A percentile compares a stretch with the other conserved stretches of the same genome.
Evolutionary conservation across 1,140 invertebrate species (phyloP).

Genomic region (Octopus bimaculoides): DNA sequence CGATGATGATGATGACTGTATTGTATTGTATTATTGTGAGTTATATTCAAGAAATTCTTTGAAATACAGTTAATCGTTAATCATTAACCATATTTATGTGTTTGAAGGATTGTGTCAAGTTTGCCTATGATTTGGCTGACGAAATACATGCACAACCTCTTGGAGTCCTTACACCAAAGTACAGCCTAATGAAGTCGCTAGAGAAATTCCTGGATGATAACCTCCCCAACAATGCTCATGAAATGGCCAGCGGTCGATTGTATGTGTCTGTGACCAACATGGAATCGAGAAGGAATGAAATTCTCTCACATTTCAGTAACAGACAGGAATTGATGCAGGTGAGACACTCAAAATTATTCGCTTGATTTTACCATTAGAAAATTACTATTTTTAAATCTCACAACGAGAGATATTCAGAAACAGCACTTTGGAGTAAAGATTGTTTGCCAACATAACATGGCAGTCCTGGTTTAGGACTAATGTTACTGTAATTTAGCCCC

Average conservation of each 20-base stretch:
- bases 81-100: no score
- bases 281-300: slow-evolving; percentile 37
- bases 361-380: no score
- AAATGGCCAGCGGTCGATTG: slow-evolving; percentile 32
- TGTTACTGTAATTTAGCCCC: no score
- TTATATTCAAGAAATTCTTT: no score
- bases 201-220: slow-evolving; percentile 32
- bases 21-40: no score
- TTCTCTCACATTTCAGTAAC: slow-evolving; percentile 36
- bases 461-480: no score
- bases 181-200: slow-evolving; percentile 35
- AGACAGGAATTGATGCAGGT: slow-evolving; percentile 47
- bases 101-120: slow-evolving; percentile 35
- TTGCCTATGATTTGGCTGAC: slow-evolving; percentile 34
- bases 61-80: no score
- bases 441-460: no score
- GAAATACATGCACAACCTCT: slow-evolving; percentile 36
- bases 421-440: no score
- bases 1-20: no score
- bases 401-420: no score
- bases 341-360: background rate
- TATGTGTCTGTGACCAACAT: slow-evolving; percentile 48
- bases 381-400: no score
- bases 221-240: slow-evolving; percentile 41
- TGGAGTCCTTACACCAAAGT: slow-evolving; percentile 43